Base-by-base conservation (phyloP, 92 coral and sea anemone genomes). In the Bergia puertoricense region DNA sequence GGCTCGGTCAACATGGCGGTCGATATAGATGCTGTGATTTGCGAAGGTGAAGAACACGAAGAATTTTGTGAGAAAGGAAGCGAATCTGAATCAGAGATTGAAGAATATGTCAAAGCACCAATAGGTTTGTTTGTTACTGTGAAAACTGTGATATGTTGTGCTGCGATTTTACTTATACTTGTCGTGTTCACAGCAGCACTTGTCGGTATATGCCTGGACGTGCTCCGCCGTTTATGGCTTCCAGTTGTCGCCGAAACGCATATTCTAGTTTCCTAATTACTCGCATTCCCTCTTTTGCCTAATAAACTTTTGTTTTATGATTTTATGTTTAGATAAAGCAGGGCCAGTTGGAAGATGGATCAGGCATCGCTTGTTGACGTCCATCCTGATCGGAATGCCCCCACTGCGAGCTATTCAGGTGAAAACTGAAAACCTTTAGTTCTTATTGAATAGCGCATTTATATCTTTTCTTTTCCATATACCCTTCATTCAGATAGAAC, bases 321-420 rank as follows among this genome's bases (percentile, higher is more conserved):
- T 66, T 30, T 77, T 48, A 80, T 89, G 74, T 78, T n/a, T 92
- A 96, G 99, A 95, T 91, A 97, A 97, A 85, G 97, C 94, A 67
- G 99, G 99, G 76, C 95, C 94, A 72, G 91, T 88, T 18, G 99
- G 99, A 86, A 90, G 98, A 93, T 97, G 98, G 99, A 92, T 97
- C 80, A 95, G 99, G 57, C 99, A 97, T 81, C 98, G 99, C 67
- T 94, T 97, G 86, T 89, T 97, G 68, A 86, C 92, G 51, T 95
- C 98, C 30, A 95, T 96, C 51, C 93, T 97, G 0, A 95, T 95
- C 82, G 99, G 99, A 89, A 97, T 98, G 87, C 99, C 99, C 89
- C 95, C 98, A 71, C 92, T 97, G 37, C 95, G 93, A 57, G 97
- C 99, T n/a, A 94, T 97, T 80, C 99, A 97, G 97, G 99, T 97